Base-by-base conservation (phyloP, 2,888 invertebrate genomes). In the Heliconius charithonia region DNA sequence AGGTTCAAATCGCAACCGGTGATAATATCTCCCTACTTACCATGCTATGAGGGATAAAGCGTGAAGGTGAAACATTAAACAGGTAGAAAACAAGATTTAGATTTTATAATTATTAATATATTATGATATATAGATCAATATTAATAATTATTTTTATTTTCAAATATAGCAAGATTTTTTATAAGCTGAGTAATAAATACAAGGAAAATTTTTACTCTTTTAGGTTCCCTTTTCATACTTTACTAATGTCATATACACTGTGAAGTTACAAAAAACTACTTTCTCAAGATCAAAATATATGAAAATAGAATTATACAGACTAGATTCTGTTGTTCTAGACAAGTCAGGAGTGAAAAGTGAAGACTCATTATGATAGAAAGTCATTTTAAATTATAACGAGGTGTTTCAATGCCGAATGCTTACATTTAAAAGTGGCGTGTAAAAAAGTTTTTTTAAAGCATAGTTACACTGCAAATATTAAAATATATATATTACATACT, bases 361-460 rank as follows among this genome's bases (percentile, higher is more conserved):
- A 41, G 41, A 69, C 67, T 37, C 67, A 37, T 67, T 67, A 67
- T 63, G 63, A 63, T 69, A 69, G 67, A 69, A 69, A 69, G 67
- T 41, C 67, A 41, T 56, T 65, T 37, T 25, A 32, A 75, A 56
- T 67, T 59, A 59, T 59, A 59, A 37, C 59, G 63, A 66, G 29
- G 67, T 67, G 32, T 56, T 3, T 75, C 32, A 66, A 51, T 67
- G 51, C 56, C 51, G n/a, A 74, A 41, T 16, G 9, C 16, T 51
- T n/a, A 51, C 41, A 25, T n/a, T 69, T 41, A n/a, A 41, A 25
- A 41, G 41, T 69, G n/a, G 16, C 13, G 67, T 41, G 12, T 69
- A 6, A 25, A 41, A 41, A 27, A 16, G 25, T 25, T 63, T 13
- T 59, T 62, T 63, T 25, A 1, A 25, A 63, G 4, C 0, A 27